Conservation (phyloP, 1,140 invertebrate genomes). For the Drosophila lowei region DNA sequence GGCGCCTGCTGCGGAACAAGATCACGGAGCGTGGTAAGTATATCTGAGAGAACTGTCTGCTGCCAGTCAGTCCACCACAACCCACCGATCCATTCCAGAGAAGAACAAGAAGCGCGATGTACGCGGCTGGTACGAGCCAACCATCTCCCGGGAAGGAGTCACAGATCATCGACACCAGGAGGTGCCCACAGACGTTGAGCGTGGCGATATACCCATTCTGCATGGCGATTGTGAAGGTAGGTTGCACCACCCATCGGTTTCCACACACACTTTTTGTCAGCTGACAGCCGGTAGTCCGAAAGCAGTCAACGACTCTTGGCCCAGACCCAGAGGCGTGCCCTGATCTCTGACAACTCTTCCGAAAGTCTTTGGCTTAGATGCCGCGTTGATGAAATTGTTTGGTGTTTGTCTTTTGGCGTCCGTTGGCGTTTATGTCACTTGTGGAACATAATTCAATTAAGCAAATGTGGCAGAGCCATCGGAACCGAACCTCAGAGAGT, state of each 20-base stretch:
- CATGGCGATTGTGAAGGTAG: constrained; percentile 87
- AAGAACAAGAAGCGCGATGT: constrained; percentile 83
- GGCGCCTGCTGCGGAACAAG: constrained; percentile 78
- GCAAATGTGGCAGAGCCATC: constrained; percentile 19
- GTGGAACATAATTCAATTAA: constrained; percentile 71
- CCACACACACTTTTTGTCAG: constrained; percentile 3
- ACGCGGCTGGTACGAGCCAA: constrained; percentile 80
- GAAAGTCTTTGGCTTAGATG: constrained; percentile 51
- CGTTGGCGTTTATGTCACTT: constrained; percentile 68
- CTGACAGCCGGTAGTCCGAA: constrained; percentile 58
- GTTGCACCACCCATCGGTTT: constrained; percentile 23
- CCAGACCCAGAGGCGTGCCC: constrained; percentile 39
- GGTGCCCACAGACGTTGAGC: constrained; percentile 82
- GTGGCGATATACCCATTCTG: constrained; percentile 90
- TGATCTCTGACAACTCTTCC: constrained; percentile 17
- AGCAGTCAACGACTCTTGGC: constrained; percentile 51
- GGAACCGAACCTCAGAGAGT: background rate
- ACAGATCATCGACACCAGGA: constrained; percentile 71
- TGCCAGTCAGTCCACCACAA: constrained; percentile 33
- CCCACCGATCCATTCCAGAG: constrained; percentile 58
- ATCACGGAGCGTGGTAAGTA: constrained; percentile 77
- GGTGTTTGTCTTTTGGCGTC: constrained; percentile 3
- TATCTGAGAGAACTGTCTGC: constrained; percentile 9
- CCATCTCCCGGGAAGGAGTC: constrained; percentile 50
- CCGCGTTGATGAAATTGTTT: constrained; percentile 61